phyloP scores from a whole-genome alignment of 2,797 vertebrate species.

The Simalia tracyae region DNA sequence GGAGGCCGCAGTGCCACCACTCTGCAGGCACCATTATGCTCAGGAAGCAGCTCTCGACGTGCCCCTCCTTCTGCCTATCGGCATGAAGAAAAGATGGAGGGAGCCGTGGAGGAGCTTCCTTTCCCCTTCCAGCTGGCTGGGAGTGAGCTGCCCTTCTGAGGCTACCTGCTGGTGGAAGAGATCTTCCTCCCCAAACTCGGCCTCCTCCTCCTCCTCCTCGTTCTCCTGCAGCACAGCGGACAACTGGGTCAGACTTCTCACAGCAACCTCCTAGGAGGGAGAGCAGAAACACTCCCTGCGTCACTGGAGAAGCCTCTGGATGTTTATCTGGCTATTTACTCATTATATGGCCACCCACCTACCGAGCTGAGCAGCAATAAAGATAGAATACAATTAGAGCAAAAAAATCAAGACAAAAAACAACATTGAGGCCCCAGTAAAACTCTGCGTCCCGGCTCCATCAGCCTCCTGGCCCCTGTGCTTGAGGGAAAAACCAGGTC shows the following conservation, averaged over 20 bases:
- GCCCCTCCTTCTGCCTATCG: background rate
- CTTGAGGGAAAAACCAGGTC: too few relatives aligned
- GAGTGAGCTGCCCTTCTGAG: background rate
- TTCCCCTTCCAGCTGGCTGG: background rate
- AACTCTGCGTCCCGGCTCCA: too few relatives aligned
- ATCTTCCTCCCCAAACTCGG: conserved; percentile 88
- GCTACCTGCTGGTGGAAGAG: conserved; percentile 85
- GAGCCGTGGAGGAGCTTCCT: background rate
- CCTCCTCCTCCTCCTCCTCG: conserved; percentile 73
- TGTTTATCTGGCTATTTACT: too few relatives aligned
- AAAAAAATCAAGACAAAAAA: background rate
- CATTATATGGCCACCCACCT: too few relatives aligned
- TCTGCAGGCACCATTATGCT: background rate
- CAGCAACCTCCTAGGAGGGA: conserved; percentile 85
- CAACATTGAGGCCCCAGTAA: too few relatives aligned
- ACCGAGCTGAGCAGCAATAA: too few relatives aligned
- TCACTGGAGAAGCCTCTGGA: background rate
- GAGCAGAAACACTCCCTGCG: too few relatives aligned
- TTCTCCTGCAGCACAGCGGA: conserved; percentile 71
- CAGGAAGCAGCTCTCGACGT: background rate
- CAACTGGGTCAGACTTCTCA: conserved; percentile 80
- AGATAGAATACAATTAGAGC: background rate
- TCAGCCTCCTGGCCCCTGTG: too few relatives aligned
- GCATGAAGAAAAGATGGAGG: background rate
- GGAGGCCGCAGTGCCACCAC: background rate